Conservation (phyloP, 2,113 vertebrate species). For the Crypturellus undulatus region DNA sequence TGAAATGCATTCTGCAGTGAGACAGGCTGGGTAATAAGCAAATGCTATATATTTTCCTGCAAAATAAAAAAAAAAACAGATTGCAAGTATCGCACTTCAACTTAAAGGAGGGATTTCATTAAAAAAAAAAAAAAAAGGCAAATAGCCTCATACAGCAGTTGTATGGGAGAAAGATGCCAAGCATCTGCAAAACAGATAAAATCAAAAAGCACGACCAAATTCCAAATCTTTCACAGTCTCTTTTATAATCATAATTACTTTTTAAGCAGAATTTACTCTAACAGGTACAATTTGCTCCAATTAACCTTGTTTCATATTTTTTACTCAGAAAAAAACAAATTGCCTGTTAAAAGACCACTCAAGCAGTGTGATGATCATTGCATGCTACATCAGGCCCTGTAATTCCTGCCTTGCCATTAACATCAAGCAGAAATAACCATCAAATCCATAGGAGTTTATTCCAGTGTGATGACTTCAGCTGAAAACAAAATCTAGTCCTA, state of each 20-base stretch:
- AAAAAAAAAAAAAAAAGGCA: neutral
- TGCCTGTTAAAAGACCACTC: neutral
- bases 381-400: neutral
- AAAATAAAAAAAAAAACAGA: neutral
- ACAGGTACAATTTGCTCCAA: neutral
- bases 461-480: neutral
- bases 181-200: neutral
- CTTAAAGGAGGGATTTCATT: neutral
- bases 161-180: neutral
- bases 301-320: neutral
- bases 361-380: neutral
- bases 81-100: neutral
- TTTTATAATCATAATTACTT: neutral
- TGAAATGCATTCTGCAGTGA: neutral
- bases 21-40: neutral
- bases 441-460: slow-evolving; percentile 12
- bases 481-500: neutral
- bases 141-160: neutral
- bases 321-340: neutral
- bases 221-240: neutral
- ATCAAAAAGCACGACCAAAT: neutral
- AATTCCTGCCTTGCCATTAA: neutral
- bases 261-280: neutral
- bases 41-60: neutral
- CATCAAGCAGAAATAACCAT: neutral